Conservation (phyloP, 2,888 invertebrate genomes). For the Protonemura montana region DNA sequence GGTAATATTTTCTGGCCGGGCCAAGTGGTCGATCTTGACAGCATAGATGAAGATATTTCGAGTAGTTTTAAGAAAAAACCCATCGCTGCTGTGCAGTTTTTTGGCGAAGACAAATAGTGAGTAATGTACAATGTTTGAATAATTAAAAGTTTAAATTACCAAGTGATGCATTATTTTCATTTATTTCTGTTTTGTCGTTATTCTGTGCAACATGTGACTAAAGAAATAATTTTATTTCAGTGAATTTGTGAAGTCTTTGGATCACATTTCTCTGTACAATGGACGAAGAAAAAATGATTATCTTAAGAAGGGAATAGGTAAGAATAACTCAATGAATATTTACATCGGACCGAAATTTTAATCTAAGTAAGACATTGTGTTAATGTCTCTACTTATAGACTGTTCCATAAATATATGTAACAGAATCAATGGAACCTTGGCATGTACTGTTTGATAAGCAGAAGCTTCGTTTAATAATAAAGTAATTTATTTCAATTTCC, state of each 20-base stretch:
- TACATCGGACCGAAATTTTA: background rate
- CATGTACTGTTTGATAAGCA: too few species aligned
- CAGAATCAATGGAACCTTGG: too few species aligned
- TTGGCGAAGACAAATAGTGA: conserved; percentile 85
- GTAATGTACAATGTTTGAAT: too few species aligned
- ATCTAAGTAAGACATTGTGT: too few species aligned
- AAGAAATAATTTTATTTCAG: conserved; percentile 60
- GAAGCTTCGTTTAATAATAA: too few species aligned
- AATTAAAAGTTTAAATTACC: too few species aligned
- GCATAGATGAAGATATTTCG: conserved; percentile 73
- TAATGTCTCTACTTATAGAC: too few species aligned
- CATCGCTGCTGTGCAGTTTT: conserved; percentile 85
- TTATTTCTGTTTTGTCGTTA: too few species aligned
- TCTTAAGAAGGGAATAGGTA: conserved; percentile 83
- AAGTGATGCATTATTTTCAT: too few species aligned
- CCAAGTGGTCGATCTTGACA: conserved; percentile 70
- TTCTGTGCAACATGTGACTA: too few species aligned
- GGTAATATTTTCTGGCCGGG: conserved; percentile 88
- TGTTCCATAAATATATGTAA: too few species aligned
- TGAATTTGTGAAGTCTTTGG: conserved; percentile 78
- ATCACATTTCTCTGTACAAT: conserved; percentile 78
- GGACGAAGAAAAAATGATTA: conserved; percentile 81
- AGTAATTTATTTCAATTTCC: too few species aligned
- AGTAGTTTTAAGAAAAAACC: conserved; percentile 73
- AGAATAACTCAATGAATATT: conserved; percentile 54